Evolutionary conservation across 2,113 vertebrate genomes (phyloP), one percentile per base, ranked within the genome.

Genomic region (Dermatemys mawii): DNA sequence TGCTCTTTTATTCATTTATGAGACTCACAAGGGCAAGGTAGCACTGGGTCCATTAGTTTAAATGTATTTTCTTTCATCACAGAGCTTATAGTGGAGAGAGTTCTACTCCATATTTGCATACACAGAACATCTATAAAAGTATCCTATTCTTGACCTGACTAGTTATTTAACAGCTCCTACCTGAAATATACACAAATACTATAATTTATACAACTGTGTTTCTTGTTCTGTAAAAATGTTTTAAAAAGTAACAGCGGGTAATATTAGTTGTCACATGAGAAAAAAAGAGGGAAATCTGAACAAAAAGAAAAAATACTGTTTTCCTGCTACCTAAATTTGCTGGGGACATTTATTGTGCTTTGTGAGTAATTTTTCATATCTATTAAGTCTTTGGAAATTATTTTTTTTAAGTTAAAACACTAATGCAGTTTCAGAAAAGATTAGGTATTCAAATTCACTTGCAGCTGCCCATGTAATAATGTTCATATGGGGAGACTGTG

Each of bases 21-120:
- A 54, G 79, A 19, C 12, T 41, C 7, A 0, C 1, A 44, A 50
- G 48, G 73, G 73, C 21, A 79, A 70, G 48, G 50, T 44, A 12
- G 19, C 35, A 19, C 49, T 5, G 9, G 9, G 41, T 50, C 32
- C 1, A 5, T 35, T 83, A 53, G 63, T 54, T 41, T 21, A 67
- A 27, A 41, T 48, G 27, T 46, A 48, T 48, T 49, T 83, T 78
- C 32, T 54, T 22, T 32, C 49, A 35, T 10, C 53, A 21, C 0
- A 14, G 55, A 70, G 70, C 10, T 14, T 35, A 35, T 0, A 1
- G 70, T 8, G 7, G 48, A 41, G 79, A 27, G 6, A 3, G 17
- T 27, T 75, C 73, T 76, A 46, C 24, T 76, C 73, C 41, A 44
- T 44, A 38, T 70, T 21, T 70, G 19, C n/a, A 70, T 11, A 70